A percentile compares a stretch with the other conserved stretches of the same genome.
phyloP scores from a whole-genome alignment of 2,113 vertebrate genomes.

The Pipa parva region DNA sequence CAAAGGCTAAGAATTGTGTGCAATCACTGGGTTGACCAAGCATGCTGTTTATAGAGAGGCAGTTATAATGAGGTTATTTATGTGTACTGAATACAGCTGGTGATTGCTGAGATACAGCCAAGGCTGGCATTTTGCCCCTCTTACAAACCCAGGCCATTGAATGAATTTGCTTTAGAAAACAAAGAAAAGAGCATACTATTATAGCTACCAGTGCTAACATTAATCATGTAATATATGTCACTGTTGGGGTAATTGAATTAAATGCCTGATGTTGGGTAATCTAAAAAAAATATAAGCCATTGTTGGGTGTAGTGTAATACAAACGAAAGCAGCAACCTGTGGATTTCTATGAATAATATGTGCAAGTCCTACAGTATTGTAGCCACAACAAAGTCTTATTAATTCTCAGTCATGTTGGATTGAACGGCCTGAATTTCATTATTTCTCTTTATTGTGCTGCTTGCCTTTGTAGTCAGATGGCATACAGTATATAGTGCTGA shows the following conservation, averaged over 20 bases:
- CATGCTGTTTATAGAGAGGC: constrained; percentile 5
- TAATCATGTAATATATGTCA: background rate
- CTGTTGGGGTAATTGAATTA: background rate
- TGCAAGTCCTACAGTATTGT: background rate
- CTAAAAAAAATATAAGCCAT: background rate
- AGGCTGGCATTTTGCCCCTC: constrained; percentile 16
- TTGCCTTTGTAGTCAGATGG: constrained; percentile 24
- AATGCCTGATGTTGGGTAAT: background rate
- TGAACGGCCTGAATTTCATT: constrained; percentile 20
- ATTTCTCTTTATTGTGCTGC: constrained; percentile 24
- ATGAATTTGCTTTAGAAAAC: background rate
- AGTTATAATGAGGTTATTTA: constrained; percentile 30
- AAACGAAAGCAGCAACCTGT: background rate
- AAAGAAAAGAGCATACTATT: background rate
- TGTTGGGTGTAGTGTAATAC: background rate
- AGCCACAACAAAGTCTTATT: constrained; percentile 30
- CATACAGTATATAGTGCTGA: background rate
- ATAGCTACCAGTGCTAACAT: background rate
- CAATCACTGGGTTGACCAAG: constrained; percentile 14
- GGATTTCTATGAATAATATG: background rate
- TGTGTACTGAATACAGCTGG: constrained; percentile 19
- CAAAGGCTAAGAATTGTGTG: background rate
- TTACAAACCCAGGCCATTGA: constrained; percentile 5
- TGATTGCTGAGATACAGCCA: constrained; percentile 23
- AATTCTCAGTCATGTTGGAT: constrained; percentile 13